Evolutionary conservation across 2,113 vertebrate species (phyloP).

Genomic region (Hirundichthys speculiger): DNA sequence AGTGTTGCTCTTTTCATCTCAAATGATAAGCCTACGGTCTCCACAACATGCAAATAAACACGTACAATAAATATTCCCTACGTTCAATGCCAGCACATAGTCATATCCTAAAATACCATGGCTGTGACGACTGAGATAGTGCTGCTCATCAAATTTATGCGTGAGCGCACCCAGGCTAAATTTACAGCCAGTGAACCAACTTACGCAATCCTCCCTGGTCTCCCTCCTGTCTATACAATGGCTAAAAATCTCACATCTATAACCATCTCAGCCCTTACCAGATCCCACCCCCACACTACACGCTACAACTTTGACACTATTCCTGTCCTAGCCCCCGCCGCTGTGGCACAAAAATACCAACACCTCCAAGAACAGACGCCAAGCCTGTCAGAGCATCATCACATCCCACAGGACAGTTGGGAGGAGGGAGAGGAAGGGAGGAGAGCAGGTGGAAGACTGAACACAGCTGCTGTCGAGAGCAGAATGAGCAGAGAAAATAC

Average conservation of each 20-base stretch:
- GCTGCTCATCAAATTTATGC: slow-evolving; percentile 77
- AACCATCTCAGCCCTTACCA: slow-evolving; percentile 58
- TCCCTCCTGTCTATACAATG: slow-evolving; percentile 69
- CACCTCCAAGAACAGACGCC: slow-evolving; percentile 78
- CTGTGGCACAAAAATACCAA: slow-evolving; percentile 74
- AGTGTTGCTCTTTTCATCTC: slow-evolving; percentile 38
- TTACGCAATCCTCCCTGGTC: slow-evolving; percentile 73
- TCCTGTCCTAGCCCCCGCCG: slow-evolving; percentile 74
- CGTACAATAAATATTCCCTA: slow-evolving; percentile 43
- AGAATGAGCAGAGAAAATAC: slow-evolving; percentile 46
- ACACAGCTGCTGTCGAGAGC: slow-evolving; percentile 36
- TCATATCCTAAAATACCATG: slow-evolving; percentile 71
- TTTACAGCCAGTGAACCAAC: slow-evolving; percentile 72
- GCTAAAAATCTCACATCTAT: slow-evolving; percentile 65
- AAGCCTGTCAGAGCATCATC: slow-evolving; percentile 76
- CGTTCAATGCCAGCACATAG: slow-evolving; percentile 50
- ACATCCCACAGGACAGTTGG: slow-evolving; percentile 69
- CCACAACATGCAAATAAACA: slow-evolving; percentile 65
- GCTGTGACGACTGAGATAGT: slow-evolving; percentile 78
- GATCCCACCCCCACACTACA: slow-evolving; percentile 74
- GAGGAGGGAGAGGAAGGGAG: slow-evolving; percentile 31
- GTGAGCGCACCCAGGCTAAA: slow-evolving; percentile 77
- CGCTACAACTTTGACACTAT: slow-evolving; percentile 81
- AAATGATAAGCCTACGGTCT: slow-evolving; percentile 42
- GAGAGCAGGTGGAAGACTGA: slow-evolving; percentile 65